Percentiles rank a stretch among this genome's conserved stretches.
Evolutionary conservation across 2,113 vertebrate genomes (phyloP).

Genomic region (Atlantisia rogersi): DNA sequence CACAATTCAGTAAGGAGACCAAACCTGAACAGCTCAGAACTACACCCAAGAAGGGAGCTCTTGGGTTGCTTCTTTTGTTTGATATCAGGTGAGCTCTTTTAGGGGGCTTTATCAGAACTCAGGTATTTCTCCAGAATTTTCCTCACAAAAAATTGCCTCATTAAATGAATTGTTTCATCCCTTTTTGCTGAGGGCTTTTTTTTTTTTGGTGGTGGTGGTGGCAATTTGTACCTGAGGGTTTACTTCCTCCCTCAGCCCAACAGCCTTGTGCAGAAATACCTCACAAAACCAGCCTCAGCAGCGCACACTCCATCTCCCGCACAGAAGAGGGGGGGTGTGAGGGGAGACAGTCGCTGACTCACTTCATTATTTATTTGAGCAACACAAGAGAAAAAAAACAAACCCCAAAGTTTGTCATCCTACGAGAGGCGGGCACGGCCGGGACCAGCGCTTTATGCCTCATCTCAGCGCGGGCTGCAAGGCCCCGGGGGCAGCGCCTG

Average conservation of each 20-base stretch:
- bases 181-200: neutral
- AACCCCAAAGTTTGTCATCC: neutral
- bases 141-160: neutral
- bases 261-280: neutral
- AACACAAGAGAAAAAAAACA: too few relatives aligned
- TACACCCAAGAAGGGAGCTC: neutral
- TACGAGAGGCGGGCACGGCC: too few relatives aligned
- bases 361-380: neutral
- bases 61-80: neutral
- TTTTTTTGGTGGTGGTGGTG: neutral
- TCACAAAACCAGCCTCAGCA: neutral
- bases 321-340: too few relatives aligned
- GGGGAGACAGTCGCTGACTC: neutral
- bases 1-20: neutral
- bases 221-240: neutral
- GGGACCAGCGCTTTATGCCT: accelerated
- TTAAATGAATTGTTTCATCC: accelerated
- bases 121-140: neutral
- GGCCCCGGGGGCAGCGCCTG: neutral
- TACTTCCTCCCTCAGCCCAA: neutral
- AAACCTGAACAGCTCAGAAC: neutral
- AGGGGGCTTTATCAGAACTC: neutral
- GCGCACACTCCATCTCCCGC: neutral
- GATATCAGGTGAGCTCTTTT: neutral
- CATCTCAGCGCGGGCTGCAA: accelerated